These are phyloP conservation scores for Tympanuchus pallidicinctus DNA, from an alignment of 2,113 vertebrate genomes.

Conservation along the genomic window DNA sequence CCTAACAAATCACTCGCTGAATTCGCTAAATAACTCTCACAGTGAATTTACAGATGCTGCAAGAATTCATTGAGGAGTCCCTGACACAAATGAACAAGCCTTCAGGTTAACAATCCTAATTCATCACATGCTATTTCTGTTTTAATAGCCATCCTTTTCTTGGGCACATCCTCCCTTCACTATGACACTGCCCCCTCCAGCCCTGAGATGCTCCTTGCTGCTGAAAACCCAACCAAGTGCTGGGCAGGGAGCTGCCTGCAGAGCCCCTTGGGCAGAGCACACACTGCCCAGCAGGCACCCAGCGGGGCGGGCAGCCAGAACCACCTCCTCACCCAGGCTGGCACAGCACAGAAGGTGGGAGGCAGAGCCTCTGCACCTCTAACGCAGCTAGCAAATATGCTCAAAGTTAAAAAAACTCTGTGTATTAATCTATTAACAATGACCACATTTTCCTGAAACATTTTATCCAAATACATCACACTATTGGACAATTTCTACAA, in stretches of 20 bases:
- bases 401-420: background rate
- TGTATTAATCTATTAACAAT: accelerated
- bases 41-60: too few relatives aligned
- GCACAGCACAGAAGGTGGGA: background rate
- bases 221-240: background rate
- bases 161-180: background rate
- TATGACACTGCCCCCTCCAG: background rate
- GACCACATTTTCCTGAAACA: background rate
- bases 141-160: background rate
- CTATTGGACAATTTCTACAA: background rate
- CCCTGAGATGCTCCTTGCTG: background rate
- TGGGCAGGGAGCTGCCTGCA: background rate
- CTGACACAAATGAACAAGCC: background rate
- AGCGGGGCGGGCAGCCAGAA: accelerated
- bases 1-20: background rate
- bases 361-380: background rate
- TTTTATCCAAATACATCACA: background rate
- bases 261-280: accelerated
- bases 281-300: too few relatives aligned
- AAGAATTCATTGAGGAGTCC: background rate
- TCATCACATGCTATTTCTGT: accelerated
- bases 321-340: background rate
- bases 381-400: background rate
- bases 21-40: background rate
- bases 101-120: background rate